Base-by-base conservation (phyloP, 1,140 invertebrate species). In the Panagrolaimus sp. region DNA sequence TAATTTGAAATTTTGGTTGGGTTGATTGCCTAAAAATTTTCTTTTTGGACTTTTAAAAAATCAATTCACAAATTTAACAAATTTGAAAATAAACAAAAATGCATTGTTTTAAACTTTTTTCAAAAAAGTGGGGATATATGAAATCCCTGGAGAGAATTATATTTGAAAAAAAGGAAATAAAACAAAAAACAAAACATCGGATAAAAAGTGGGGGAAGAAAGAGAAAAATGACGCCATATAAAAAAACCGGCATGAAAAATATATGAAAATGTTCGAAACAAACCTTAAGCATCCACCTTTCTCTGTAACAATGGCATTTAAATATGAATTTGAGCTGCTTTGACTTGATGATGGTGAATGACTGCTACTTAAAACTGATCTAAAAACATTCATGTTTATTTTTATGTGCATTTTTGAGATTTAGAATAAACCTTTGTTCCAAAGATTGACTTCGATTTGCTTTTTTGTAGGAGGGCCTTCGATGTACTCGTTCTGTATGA, bases 1-100 rank as follows among this genome's bases (percentile, higher is more conserved):
- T 75, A 28, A 77, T 77, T 58, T 77, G 64, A 55, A 77, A 77
- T 63, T 74, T 79, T 32, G 76, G 76, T 63, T 77, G 75, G 14
- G 76, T 68, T 26, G 69, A 73, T 70, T 79, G 73, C 32, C 73
- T 77, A 47, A 65, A 75, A 38, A 14, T 46, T 63, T 12, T 21
- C 6, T 71, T 7, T 28, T n/a, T 48, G 47, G 10, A 48, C 5
- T n/a, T 4, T 2, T 15, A 10, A 48, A 48, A 15, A 48, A 5
- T 15, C 2, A 1, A 4, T 48, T 38, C 7, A 38, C 32, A 38
- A 8, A 17, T 26, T 28, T n/a, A n/a, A 17, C 28, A 71, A 17
- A 52, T 45, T 68, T 62, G 14, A 21, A 9, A 38, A 8, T 44
- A 14, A n/a, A 17, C 26, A 38, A 38, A 38, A 38, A 38, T 38